Evolutionary conservation across 2,113 vertebrate genomes (phyloP), one percentile per base, ranked within the genome.

Genomic region (Amphilophus citrinellus): DNA sequence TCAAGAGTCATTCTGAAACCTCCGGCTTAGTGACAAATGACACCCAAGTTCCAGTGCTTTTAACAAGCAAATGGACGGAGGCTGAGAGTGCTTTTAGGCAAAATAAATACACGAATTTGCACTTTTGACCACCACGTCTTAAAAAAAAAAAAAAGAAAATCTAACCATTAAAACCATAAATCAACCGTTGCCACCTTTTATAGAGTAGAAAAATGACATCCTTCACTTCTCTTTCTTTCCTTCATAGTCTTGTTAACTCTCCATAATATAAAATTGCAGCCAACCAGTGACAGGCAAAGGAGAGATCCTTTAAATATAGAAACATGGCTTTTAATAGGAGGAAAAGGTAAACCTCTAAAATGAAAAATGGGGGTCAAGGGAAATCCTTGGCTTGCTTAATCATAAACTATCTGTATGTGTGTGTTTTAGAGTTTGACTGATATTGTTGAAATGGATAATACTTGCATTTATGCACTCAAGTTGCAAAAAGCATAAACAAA

Each of bases 131-230:
- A 18, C 60, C 71, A 32, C 17, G 5, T 56, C 76, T 61, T 71
- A 61, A 35, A 81, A 71, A 35, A 35, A 5, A 13, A 42, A 42
- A 42, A 35, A 5, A 14, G 10, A 42, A 42, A 80, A 68, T 39
- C 81, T 61, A 75, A 73, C 57, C 76, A 35, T 83, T 61, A 63
- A 76, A 58, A 71, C 61, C 60, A 68, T 8, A 78, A 58, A 65
- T 80, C 79, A 65, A 68, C 79, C n/a, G 3, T 62, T 79, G 61
- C 58, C 83, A 73, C 75, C 71, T 83, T 83, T 75, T 35, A 79
- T 35, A 50, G 39, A 79, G 35, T 80, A 91, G 18, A 88, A 84
- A 91, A 90, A 84, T 65, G 83, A 90, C 88, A 82, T 85, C 85
- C 80, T 85, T 88, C 85, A 87, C 27, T 32, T 84, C 83, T 79